Percentiles rank a stretch among this genome's conserved stretches.
Conservation (phyloP, 2,113 vertebrate species). For the Athene noctua region DNA sequence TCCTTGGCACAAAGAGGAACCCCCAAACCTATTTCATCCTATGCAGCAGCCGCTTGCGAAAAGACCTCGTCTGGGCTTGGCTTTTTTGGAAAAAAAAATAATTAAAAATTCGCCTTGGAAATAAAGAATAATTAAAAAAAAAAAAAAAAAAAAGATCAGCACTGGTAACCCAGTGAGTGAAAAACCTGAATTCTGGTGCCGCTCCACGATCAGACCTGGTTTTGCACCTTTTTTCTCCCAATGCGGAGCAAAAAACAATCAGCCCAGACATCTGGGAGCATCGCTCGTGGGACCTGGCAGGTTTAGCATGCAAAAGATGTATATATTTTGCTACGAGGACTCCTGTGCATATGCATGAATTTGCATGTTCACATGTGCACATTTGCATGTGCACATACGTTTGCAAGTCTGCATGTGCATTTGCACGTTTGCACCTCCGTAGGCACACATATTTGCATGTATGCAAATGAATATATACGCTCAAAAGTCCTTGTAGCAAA, state of each 20-base stretch:
- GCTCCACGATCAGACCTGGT: rapidly evolving
- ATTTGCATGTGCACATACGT: rapidly evolving
- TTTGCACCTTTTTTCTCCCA: background rate
- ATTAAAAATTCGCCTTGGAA: background rate
- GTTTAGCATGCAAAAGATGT: background rate
- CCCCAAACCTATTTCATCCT: background rate
- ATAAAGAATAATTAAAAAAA: background rate
- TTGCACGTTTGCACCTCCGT: no score
- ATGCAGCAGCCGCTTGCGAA: background rate
- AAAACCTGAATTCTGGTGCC: background rate
- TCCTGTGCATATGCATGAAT: background rate
- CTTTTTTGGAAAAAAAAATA: background rate
- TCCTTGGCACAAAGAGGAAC: background rate
- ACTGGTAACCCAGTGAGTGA: rapidly evolving
- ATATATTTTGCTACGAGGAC: rapidly evolving
- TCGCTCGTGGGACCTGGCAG: rapidly evolving
- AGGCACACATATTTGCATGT: background rate
- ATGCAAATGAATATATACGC: rapidly evolving
- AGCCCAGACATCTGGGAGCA: background rate
- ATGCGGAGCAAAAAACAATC: background rate
- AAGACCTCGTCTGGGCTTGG: background rate
- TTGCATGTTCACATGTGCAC: rapidly evolving
- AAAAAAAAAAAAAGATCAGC: background rate
- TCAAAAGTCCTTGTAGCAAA: background rate
- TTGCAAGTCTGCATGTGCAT: rapidly evolving